Evolutionary conservation across 2,113 vertebrate species (phyloP).

Genomic region (Pitta sordida): DNA sequence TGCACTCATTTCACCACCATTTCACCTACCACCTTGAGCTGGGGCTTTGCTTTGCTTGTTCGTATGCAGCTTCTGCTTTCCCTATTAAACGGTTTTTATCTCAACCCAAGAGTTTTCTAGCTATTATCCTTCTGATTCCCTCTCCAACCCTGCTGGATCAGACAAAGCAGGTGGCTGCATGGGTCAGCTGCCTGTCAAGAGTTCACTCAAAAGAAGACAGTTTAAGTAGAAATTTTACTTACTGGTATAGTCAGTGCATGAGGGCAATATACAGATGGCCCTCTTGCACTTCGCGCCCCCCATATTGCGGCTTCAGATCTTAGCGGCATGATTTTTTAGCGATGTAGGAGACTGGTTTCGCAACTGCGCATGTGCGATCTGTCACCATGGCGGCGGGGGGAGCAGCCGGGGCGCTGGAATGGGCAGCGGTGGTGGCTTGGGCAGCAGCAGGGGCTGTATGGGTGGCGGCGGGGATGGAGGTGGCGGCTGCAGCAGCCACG

Average conservation of each 20-base stretch:
- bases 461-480: too few species aligned
- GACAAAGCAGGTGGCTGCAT: accelerated
- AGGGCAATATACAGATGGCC: background rate
- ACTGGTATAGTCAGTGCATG: background rate
- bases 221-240: background rate
- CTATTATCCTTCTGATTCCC: background rate
- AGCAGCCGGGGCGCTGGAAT: too few species aligned
- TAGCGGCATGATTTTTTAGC: too few species aligned
- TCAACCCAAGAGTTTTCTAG: background rate
- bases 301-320: too few species aligned
- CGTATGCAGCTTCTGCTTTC: background rate
- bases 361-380: too few species aligned
- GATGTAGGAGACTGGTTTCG: too few species aligned
- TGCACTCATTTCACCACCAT: background rate
- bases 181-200: background rate
- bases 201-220: background rate
- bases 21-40: background rate
- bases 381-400: too few species aligned
- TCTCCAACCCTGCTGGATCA: too few species aligned
- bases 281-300: too few species aligned
- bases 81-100: background rate
- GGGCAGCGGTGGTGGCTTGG: too few species aligned
- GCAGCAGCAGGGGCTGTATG: too few species aligned
- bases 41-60: background rate
- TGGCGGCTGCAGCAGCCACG: too few species aligned